Evolutionary conservation across 2,113 vertebrate genomes (phyloP), one percentile per base, ranked within the genome.

Genomic region (Enhydra lutris): DNA sequence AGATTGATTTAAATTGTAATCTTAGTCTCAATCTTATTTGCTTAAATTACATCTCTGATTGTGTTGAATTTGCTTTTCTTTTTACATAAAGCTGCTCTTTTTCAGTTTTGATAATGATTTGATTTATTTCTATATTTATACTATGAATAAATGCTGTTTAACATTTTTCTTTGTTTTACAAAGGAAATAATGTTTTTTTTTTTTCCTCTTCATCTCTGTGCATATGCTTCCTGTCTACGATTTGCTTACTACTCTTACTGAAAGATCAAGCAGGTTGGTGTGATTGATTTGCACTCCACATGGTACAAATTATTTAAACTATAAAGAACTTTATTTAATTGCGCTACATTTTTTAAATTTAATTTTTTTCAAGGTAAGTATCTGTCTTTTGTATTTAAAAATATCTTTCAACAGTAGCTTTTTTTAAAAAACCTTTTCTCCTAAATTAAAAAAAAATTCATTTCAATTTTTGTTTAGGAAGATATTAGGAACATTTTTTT

Each of bases 191-290:
- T 98, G 39, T 98, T 83, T 98, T 98, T 98, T 98, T 98, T 96
- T 98, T 98, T 98, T 96, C 98, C 91, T 98, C 92, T 98, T 98
- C 97, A 87, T 96, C 96, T 98, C 61, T 97, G 98, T 99, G 98
- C 98, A 94, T 98, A 97, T 99, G 99, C 99, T 98, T 99, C 99
- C 99, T 99, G 98, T 99, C 98, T 99, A 87, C 94, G 99, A 98
- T 97, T 99, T 99, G 98, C 98, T 99, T 99, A 98, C 98, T 98
- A 95, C 99, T 99, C 99, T 99, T 99, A 99, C 98, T 99, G 98
- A 98, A 99, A 99, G 99, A 99, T 98, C 99, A 99, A 99, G 98
- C 99, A 99, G 99, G 99, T 99, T 99, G 99, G 99, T 99, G 98
- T 98, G 91, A 98, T 98, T 98, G 97, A 98, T 98, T 99, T 98